These are phyloP conservation scores for Eclectus roratus DNA, from an alignment of 2,113 vertebrate species.

Conservation along the genomic window DNA sequence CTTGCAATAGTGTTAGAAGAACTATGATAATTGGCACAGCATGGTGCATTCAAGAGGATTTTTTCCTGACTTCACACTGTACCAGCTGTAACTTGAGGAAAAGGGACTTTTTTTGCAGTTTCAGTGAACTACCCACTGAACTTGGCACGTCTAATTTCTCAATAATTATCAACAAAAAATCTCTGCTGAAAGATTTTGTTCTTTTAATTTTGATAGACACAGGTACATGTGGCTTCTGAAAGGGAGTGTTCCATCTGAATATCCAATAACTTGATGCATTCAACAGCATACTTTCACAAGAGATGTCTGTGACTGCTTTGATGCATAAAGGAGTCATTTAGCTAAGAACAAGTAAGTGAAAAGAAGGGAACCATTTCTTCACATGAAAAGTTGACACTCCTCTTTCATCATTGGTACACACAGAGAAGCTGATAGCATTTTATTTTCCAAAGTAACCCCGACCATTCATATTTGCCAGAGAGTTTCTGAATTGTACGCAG, in stretches of 20 bases:
- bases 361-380: not conserved
- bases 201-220: not conserved
- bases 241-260: not conserved
- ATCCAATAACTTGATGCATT: not conserved
- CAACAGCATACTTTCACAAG: not conserved
- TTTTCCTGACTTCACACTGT: constrained; percentile 5
- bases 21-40: constrained; percentile 18
- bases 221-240: not conserved
- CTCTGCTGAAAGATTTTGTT: constrained; percentile 10
- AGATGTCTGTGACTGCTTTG: not conserved
- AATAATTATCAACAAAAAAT: not conserved
- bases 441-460: not conserved
- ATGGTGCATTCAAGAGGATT: not conserved
- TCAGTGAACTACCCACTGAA: not conserved
- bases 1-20: not conserved
- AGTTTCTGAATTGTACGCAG: not conserved
- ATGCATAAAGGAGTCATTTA: not conserved
- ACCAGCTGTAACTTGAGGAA: constrained; percentile 20
- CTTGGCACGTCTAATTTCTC: not conserved
- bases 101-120: not conserved
- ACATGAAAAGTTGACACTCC: not conserved
- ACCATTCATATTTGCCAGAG: not conserved
- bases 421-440: not conserved
- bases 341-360: constrained; percentile 1
- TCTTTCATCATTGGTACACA: not conserved